These are phyloP conservation scores for Drosophila parvula DNA, from an alignment of 1,140 invertebrate species.

Conservation along the genomic window DNA sequence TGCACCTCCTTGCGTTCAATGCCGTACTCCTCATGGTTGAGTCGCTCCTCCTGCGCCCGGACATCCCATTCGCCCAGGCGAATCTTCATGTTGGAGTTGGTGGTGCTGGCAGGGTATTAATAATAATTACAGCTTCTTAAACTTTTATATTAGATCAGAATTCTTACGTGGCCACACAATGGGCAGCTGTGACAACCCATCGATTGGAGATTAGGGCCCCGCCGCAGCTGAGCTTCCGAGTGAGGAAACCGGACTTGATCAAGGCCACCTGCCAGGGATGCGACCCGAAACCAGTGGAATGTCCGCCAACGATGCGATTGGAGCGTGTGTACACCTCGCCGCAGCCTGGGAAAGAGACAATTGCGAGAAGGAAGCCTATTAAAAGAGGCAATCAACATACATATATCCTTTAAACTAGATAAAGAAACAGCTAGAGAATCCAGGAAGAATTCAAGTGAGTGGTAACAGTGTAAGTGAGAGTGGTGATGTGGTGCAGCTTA, in stretches of 20 bases:
- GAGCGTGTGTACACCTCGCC: slow-evolving; percentile 93
- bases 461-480: slow-evolving; percentile 24
- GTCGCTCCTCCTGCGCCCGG: slow-evolving; percentile 90
- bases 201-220: slow-evolving; percentile 94
- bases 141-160: too few species aligned
- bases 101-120: slow-evolving; percentile 84
- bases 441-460: slow-evolving; percentile 23
- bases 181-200: slow-evolving; percentile 95
- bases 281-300: slow-evolving; percentile 93
- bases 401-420: not conserved
- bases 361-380: not conserved
- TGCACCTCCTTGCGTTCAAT: slow-evolving; percentile 96
- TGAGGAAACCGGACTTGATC: slow-evolving; percentile 95
- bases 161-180: slow-evolving; percentile 94
- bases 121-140: too few species aligned
- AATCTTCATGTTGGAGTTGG: slow-evolving; percentile 93
- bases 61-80: slow-evolving; percentile 96
- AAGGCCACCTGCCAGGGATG: slow-evolving; percentile 98
- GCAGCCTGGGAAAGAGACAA: slow-evolving; percentile 87
- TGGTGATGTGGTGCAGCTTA: slow-evolving; percentile 36
- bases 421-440: slow-evolving; percentile 13
- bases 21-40: slow-evolving; percentile 93
- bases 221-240: slow-evolving; percentile 95
- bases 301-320: slow-evolving; percentile 96
- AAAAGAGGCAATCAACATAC: not conserved